Percentiles rank a stretch among this genome's conserved stretches.
These are phyloP conservation scores for Potamilus streckersoni DNA, from an alignment of 1,140 invertebrate genomes.

Conservation along the genomic window DNA sequence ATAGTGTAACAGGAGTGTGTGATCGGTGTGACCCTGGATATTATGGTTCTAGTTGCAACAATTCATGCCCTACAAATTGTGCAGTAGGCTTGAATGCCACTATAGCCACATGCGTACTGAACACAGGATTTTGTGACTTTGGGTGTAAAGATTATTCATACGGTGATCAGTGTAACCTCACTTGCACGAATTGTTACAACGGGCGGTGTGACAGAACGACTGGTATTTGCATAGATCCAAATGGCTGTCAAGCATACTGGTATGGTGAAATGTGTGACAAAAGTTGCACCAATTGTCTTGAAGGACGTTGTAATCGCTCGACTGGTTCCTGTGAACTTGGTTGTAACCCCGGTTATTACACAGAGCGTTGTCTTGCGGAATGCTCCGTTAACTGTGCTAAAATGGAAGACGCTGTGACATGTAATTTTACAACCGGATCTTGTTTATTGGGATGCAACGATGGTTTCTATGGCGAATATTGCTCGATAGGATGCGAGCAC, in stretches of 20 bases:
- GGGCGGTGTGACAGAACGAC: too few species aligned
- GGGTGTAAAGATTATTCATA: conserved; percentile 12
- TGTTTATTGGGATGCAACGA: conserved; percentile 20
- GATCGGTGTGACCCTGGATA: conserved; percentile 15
- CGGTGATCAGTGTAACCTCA: conserved; percentile 3
- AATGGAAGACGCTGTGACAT: neutral
- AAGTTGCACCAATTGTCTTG: conserved; percentile 13
- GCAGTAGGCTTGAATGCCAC: neutral
- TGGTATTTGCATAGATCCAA: too few species aligned
- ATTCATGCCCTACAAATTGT: conserved; percentile 14
- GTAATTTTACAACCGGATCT: conserved; percentile 11
- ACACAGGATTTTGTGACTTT: conserved; percentile 6
- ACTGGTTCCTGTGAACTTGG: conserved; percentile 7
- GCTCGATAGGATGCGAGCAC: conserved; percentile 10
- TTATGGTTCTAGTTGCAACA: conserved; percentile 5
- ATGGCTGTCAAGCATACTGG: neutral
- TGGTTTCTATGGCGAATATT: conserved; percentile 21
- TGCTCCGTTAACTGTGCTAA: conserved; percentile 13
- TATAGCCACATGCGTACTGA: conserved; percentile 3
- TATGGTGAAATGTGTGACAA: conserved; percentile 19
- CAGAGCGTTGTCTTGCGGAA: neutral
- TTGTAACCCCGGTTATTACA: conserved; percentile 11
- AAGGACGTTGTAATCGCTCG: conserved; percentile 12
- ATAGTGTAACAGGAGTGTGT: too few species aligned
- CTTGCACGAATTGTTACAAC: conserved; percentile 1